These are phyloP conservation scores for Chloropsis hardwickii DNA, from an alignment of 2,113 vertebrate species.

Conservation along the genomic window DNA sequence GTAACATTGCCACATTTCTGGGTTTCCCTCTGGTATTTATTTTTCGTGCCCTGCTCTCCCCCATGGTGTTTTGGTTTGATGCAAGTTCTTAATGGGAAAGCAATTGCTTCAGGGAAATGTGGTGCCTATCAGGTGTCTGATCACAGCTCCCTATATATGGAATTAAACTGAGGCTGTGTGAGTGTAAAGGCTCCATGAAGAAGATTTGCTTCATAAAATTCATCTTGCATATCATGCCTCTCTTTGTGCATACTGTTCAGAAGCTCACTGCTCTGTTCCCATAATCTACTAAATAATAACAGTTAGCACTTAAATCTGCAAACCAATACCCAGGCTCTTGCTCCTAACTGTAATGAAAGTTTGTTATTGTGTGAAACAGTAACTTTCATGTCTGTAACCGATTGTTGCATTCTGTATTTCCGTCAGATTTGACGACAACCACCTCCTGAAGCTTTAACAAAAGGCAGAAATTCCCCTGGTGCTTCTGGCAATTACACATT, in stretches of 20 bases:
- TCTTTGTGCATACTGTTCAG: not conserved
- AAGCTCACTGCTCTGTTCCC: not conserved
- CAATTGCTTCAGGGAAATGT: not conserved
- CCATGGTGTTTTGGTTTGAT: not conserved
- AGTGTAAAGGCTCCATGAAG: not conserved
- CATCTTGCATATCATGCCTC: not conserved
- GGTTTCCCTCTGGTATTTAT: not conserved
- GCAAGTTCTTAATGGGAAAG: not conserved
- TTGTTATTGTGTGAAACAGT: not conserved
- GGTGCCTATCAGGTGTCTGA: not conserved
- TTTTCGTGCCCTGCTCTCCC: not conserved
- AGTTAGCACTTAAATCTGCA: not conserved
- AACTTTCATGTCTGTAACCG: not conserved
- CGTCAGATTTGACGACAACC: not conserved
- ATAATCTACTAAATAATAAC: not conserved
- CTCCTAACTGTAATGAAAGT: not conserved
- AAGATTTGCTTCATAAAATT: constrained; percentile 26
- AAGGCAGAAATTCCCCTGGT: constrained; percentile 25
- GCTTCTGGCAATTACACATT: constrained; percentile 42
- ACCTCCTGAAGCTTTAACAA: constrained; percentile 33
- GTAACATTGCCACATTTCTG: not conserved
- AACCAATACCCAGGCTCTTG: not conserved
- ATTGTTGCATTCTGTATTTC: not conserved
- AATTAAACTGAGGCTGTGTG: not conserved
- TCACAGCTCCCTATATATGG: not conserved